Base-by-base conservation (phyloP, 2,797 vertebrate genomes). In the Danionella dracula region DNA sequence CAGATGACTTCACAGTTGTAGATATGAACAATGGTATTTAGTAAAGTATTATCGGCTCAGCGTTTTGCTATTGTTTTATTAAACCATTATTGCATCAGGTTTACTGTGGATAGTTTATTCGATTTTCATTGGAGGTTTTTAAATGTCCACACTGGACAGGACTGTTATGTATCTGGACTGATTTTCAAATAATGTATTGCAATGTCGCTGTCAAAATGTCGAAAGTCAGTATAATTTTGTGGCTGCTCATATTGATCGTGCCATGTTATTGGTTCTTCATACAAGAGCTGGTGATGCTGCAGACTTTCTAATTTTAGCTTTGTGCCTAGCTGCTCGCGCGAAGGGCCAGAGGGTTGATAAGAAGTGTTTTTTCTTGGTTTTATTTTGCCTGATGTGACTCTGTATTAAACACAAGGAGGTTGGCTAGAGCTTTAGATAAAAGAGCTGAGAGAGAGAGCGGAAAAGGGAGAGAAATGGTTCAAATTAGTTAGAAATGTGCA, bases 341-440 rank as follows among this genome's bases (percentile, higher is more conserved):
- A 66, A 41, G 64, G 16, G 53, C 53, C 44, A 41, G 34, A 66
- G 51, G 63, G 32, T 49, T 66, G 42, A 57, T 57, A 49, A 66
- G 38, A 66, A 66, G 45, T 16, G 17, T 49, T 57, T 48, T 57
- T 15, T 49, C 23, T 57, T 57, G 53, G 34, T 57, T 66, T 41
- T 62, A 63, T 54, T 46, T 63, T 56, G 44, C 50, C 15, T 19
- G 2, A 41, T 32, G 40, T 70, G 67, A 48, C 32, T 40, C 42
- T 31, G 19, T 32, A 38, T 61, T 55, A 41, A 55, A 49, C 27
- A 15, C 48, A 69, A 64, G 1, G 34, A 21, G 17, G 21, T 48
- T 10, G 48, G 11, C n/a, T n/a, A n/a, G 13, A 40, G 45, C 20
- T 45, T 27, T 45, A 13, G 16, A 40, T 4, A 59, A 21, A 17